phyloP scores from a whole-genome alignment of 2,113 vertebrate genomes.

The Takifugu bimaculatus region DNA sequence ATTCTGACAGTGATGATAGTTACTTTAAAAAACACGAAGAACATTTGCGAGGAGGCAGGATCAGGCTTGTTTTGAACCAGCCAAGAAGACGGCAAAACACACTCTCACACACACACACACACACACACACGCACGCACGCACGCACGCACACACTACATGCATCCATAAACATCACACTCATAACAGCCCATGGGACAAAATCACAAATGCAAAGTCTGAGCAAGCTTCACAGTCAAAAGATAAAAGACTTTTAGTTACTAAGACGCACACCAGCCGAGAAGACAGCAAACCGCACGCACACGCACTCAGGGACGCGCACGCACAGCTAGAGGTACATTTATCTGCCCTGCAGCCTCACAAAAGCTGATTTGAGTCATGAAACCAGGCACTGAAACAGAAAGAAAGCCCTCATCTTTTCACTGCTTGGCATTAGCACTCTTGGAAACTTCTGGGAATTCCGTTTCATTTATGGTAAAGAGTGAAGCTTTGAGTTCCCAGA shows the following conservation, averaged over 20 bases:
- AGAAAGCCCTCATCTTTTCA: background rate
- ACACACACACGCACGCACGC: constrained; percentile 16
- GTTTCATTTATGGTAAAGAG: too few relatives aligned
- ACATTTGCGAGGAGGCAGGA: constrained; percentile 2
- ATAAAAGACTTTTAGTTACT: background rate
- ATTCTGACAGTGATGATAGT: background rate
- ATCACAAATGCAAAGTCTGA: constrained; percentile 1
- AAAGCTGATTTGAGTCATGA: too few relatives aligned
- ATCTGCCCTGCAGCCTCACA: too few relatives aligned
- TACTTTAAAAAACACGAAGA: background rate
- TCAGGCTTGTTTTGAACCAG: constrained; percentile 17
- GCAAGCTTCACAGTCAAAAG: constrained; percentile 4
- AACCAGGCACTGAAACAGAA: background rate
- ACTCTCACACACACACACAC: constrained; percentile 10
- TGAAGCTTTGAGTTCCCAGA: too few relatives aligned
- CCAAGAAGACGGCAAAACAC: background rate
- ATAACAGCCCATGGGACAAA: background rate
- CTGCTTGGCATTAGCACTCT: too few relatives aligned
- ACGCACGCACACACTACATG: constrained; percentile 16
- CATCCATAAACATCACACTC: constrained; percentile 14
- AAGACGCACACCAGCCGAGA: background rate
- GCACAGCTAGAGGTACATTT: too few relatives aligned
- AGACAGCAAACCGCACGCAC: background rate
- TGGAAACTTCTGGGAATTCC: too few relatives aligned
- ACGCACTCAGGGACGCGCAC: background rate